phyloP scores from a whole-genome alignment of 2,113 vertebrate genomes.

The Polypterus senegalus region DNA sequence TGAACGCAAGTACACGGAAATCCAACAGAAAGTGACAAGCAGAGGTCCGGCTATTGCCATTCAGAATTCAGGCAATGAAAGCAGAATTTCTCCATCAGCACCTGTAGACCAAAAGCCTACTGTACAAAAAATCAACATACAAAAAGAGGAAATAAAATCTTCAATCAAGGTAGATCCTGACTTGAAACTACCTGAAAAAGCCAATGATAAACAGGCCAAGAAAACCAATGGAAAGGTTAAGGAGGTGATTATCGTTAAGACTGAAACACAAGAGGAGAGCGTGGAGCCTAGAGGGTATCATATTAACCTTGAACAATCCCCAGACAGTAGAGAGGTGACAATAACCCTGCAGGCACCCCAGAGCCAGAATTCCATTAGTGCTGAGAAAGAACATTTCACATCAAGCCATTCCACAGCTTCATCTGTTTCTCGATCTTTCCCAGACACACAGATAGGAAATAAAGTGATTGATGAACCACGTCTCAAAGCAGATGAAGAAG shows the following conservation, averaged over 20 bases:
- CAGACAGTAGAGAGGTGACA: constrained; percentile 15
- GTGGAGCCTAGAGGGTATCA: constrained; percentile 22
- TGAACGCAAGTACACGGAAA: too few relatives aligned
- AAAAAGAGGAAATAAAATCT: constrained; percentile 29
- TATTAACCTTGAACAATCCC: constrained; percentile 9
- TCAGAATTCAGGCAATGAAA: constrained; percentile 22
- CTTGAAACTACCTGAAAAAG: constrained; percentile 29
- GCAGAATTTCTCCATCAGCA: constrained; percentile 21
- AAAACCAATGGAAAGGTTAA: constrained; percentile 21
- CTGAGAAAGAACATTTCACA: constrained; percentile 13
- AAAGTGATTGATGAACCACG: constrained; percentile 3
- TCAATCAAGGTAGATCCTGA: constrained; percentile 18
- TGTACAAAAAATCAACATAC: constrained; percentile 21
- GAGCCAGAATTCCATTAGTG: constrained; percentile 11
- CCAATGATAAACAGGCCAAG: constrained; percentile 23
- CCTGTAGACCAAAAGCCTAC: constrained; percentile 19
- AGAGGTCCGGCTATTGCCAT: constrained; percentile 20
- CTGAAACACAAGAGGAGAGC: constrained; percentile 19
- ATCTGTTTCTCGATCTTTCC: too few relatives aligned
- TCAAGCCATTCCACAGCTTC: too few relatives aligned
- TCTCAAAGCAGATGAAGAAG: neutral
- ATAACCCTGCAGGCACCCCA: constrained; percentile 10
- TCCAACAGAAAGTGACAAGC: too few relatives aligned
- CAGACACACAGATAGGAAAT: too few relatives aligned
- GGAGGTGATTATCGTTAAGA: constrained; percentile 26